Conservation (phyloP, 2,113 vertebrate species). For the Chaetodon trifascialis region DNA sequence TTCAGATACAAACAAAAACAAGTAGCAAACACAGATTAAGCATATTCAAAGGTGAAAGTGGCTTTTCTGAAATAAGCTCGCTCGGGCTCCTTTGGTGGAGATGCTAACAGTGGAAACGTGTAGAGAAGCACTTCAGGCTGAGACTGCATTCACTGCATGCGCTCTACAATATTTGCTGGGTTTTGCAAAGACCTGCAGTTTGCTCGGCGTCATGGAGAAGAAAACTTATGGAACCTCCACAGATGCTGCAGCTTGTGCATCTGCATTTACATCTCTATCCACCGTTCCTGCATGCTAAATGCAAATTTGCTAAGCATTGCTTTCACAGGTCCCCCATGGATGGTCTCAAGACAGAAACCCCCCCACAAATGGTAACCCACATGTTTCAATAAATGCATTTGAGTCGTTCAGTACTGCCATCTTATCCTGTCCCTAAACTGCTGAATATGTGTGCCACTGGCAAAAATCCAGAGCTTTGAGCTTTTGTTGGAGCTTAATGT, state of each 20-base stretch:
- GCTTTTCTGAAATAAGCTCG: not conserved
- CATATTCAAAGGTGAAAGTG: not conserved
- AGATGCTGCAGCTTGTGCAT: not conserved
- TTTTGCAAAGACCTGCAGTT: not conserved
- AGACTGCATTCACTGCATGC: not conserved
- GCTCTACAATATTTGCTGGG: not conserved
- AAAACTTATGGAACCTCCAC: not conserved
- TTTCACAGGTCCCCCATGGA: not conserved
- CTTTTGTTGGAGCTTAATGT: slow-evolving; percentile 54
- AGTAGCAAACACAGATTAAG: too few relatives aligned
- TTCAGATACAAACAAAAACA: not conserved
- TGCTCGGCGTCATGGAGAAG: not conserved
- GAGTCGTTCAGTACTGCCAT: not conserved
- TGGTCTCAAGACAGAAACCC: not conserved
- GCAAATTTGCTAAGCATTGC: slow-evolving; percentile 2
- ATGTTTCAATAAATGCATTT: slow-evolving; percentile 21
- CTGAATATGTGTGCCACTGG: slow-evolving; percentile 18
- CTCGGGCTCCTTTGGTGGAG: not conserved
- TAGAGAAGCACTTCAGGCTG: not conserved
- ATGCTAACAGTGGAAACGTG: not conserved
- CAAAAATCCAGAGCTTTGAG: slow-evolving; percentile 35
- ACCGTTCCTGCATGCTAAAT: slow-evolving; percentile 11
- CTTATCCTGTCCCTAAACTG: slow-evolving; percentile 17
- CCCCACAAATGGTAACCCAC: not conserved
- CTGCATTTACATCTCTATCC: slow-evolving; percentile 7